Conservation (phyloP, 2,797 vertebrate genomes). For the Lepus oiostolus region DNA sequence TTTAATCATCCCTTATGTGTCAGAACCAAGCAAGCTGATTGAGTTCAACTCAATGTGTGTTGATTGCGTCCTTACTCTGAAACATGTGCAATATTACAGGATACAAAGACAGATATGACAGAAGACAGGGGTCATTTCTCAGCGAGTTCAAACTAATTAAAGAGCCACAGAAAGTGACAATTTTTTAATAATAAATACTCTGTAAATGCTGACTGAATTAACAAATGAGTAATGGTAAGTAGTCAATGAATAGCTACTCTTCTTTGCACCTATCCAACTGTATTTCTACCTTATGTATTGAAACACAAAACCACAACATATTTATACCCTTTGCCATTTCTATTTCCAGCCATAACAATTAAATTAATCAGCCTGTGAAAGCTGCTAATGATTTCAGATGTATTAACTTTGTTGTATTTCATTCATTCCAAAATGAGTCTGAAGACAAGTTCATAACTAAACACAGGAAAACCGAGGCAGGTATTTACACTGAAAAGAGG, state of each 20-base stretch:
- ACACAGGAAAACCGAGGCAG: neutral
- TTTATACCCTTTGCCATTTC: neutral
- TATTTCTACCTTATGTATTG: neutral
- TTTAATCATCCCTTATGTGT: neutral
- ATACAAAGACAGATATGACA: neutral
- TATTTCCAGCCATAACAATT: neutral
- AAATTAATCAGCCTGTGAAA: constrained; percentile 34
- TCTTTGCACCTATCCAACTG: neutral
- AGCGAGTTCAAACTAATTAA: neutral
- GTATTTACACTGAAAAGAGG: neutral
- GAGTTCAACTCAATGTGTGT: neutral
- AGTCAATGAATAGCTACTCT: neutral
- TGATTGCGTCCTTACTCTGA: neutral
- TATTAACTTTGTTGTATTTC: neutral
- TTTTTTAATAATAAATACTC: neutral
- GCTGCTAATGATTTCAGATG: neutral
- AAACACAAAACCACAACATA: neutral
- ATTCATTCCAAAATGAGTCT: constrained; percentile 35
- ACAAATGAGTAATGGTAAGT: neutral
- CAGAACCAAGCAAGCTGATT: neutral
- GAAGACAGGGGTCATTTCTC: neutral
- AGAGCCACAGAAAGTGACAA: neutral
- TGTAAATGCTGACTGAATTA: neutral
- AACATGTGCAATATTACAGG: neutral
- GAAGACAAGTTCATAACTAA: constrained; percentile 7